Evolutionary conservation across 2,888 invertebrate genomes (phyloP).

Genomic region (Eucriotettix oculatus): DNA sequence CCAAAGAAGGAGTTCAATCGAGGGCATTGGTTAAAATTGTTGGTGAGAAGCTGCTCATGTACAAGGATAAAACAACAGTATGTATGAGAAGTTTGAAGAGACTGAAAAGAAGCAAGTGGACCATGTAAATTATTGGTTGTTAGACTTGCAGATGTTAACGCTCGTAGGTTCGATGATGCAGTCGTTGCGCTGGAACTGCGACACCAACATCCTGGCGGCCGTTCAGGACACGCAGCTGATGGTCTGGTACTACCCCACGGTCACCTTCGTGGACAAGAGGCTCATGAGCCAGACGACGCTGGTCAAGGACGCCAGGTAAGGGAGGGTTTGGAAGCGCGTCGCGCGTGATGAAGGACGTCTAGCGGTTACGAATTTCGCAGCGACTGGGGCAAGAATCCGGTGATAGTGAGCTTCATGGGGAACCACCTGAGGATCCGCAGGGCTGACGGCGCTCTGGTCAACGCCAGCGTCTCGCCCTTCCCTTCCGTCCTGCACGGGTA

Average conservation of each 20-base stretch:
- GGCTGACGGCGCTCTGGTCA: constrained; percentile 75
- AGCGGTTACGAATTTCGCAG: constrained; percentile 29
- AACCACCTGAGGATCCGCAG: constrained; percentile 71
- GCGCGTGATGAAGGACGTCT: constrained; percentile 28
- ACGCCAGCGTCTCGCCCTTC: constrained; percentile 26
- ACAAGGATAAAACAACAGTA: too few species aligned
- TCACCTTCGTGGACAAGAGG: constrained; percentile 52
- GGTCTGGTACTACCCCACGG: constrained; percentile 67
- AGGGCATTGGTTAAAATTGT: too few species aligned
- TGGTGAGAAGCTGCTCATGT: too few species aligned
- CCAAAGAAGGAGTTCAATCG: too few species aligned
- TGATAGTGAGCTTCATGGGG: constrained; percentile 64
- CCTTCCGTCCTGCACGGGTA: constrained; percentile 42
- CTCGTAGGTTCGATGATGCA: constrained; percentile 53
- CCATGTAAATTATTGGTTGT: too few species aligned
- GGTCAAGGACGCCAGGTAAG: constrained; percentile 27
- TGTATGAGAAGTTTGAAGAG: too few species aligned
- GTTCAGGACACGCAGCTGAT: constrained; percentile 61
- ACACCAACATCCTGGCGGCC: constrained; percentile 61
- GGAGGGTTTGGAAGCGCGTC: too few species aligned
- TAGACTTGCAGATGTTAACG: too few species aligned
- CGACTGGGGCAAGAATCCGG: constrained; percentile 76
- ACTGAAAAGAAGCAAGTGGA: too few species aligned
- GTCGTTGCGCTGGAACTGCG: constrained; percentile 52
- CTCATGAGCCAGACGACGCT: constrained; percentile 34